Evolutionary conservation across 2,888 invertebrate species (phyloP).

Genomic region (Cloeon dipterum): DNA sequence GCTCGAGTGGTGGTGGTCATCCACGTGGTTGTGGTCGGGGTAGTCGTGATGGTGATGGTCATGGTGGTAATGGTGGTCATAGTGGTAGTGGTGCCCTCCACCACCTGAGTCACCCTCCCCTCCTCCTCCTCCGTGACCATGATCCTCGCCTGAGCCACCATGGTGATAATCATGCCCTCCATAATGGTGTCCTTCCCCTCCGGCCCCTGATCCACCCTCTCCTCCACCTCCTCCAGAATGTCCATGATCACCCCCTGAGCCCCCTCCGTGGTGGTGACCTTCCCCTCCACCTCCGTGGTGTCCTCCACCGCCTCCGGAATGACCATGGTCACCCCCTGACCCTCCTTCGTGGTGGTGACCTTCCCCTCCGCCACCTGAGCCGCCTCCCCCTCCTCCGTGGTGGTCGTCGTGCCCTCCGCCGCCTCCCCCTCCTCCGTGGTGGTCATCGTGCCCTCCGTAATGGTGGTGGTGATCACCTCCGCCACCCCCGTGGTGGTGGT

Average conservation of each 20-base stretch:
- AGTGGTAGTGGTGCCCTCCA: conserved; percentile 6
- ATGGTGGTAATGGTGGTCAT: conserved; percentile 6
- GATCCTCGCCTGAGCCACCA: too few relatives aligned
- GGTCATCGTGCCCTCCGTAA: too few relatives aligned
- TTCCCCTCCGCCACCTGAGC: background rate
- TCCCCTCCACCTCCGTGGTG: background rate
- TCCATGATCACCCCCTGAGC: too few relatives aligned
- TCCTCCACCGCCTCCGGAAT: background rate
- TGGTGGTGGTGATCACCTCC: too few relatives aligned
- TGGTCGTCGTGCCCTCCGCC: background rate
- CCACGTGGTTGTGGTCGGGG: too few relatives aligned
- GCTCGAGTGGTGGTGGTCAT: too few relatives aligned
- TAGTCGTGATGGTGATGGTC: conserved; percentile 8
- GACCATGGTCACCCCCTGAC: background rate
- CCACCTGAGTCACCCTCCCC: too few relatives aligned
- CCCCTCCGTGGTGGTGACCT: background rate
- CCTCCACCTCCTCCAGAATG: too few relatives aligned
- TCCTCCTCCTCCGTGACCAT: too few relatives aligned
- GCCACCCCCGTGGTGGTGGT: background rate
- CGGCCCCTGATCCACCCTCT: too few relatives aligned
- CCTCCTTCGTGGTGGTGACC: background rate
- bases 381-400: background rate
- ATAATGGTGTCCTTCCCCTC: too few relatives aligned
- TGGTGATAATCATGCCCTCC: too few relatives aligned
- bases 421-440: background rate